These are phyloP conservation scores for Matsumyia berberina DNA, from an alignment of 2,888 invertebrate species.

Conservation along the genomic window DNA sequence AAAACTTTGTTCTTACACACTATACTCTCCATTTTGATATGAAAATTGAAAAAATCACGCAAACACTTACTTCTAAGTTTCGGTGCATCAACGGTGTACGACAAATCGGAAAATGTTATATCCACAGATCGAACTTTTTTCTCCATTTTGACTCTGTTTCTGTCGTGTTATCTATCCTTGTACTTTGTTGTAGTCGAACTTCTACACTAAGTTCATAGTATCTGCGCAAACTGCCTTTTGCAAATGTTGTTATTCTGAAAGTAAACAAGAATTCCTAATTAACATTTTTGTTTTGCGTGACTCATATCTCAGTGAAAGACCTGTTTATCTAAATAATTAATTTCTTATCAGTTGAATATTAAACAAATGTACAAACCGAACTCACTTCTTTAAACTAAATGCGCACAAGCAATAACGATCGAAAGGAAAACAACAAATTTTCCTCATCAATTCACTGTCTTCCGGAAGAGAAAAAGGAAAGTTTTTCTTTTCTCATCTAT, in stretches of 20 bases:
- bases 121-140: constrained; percentile 73
- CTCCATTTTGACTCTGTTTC: constrained; percentile 47
- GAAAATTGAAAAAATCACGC: background rate
- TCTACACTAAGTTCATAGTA: constrained; percentile 39
- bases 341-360: constrained; percentile 17
- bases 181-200: background rate
- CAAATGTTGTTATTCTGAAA: constrained; percentile 48
- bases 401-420: constrained; percentile 14
- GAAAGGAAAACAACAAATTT: constrained; percentile 28
- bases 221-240: constrained; percentile 20
- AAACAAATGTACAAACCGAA: background rate
- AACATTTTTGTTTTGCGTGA: background rate
- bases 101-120: constrained; percentile 63
- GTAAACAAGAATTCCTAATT: constrained; percentile 32
- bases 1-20: no score
- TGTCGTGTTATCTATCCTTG: background rate
- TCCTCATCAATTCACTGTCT: constrained; percentile 15
- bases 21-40: no score
- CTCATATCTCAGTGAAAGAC: background rate
- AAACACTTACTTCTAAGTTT: constrained; percentile 59
- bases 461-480: constrained; percentile 66
- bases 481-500: constrained; percentile 30
- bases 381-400: background rate
- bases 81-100: constrained; percentile 47
- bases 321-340: constrained; percentile 7